Percentiles rank a stretch among this genome's conserved stretches.
These are phyloP conservation scores for Drosophila lutescens DNA, from an alignment of 2,888 invertebrate genomes.

Conservation along the genomic window DNA sequence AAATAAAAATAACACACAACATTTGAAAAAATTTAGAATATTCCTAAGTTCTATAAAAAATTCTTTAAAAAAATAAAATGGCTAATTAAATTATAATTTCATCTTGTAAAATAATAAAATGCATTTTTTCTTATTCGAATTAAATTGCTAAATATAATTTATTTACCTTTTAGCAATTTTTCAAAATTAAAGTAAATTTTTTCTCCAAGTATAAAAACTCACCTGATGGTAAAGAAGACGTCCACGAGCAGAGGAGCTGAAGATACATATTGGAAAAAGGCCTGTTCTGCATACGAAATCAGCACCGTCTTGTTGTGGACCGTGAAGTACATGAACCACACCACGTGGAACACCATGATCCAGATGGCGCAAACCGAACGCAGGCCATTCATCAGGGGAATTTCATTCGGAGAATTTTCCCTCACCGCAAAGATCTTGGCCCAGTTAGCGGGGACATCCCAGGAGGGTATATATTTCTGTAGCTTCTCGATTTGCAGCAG, in stretches of 20 bases:
- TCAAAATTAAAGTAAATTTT: neutral
- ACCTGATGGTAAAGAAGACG: conserved; percentile 84
- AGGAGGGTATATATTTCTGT: conserved; percentile 80
- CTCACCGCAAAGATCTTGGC: conserved; percentile 74
- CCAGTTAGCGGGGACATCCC: conserved; percentile 81
- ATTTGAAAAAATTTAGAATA: no score
- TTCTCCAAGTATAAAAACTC: neutral
- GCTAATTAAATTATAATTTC: no score
- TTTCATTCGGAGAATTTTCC: conserved; percentile 69
- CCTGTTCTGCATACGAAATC: conserved; percentile 82
- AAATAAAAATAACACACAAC: neutral
- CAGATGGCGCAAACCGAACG: conserved; percentile 83
- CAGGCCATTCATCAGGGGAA: conserved; percentile 83
- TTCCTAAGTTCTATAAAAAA: no score
- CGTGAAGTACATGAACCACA: conserved; percentile 84
- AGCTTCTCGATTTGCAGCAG: conserved; percentile 51
- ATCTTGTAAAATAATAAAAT: no score
- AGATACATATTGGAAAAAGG: conserved; percentile 83
- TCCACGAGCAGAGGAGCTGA: conserved; percentile 84
- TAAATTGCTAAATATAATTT: no score
- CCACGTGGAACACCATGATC: conserved; percentile 84
- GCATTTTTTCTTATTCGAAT: no score
- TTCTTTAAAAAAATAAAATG: no score
- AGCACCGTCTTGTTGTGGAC: conserved; percentile 83
- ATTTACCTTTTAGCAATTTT: no score